A percentile compares a stretch with the other conserved stretches of the same genome.
Evolutionary conservation across 1,140 invertebrate genomes (phyloP).

Genomic region (Arctopsyche grandis): DNA sequence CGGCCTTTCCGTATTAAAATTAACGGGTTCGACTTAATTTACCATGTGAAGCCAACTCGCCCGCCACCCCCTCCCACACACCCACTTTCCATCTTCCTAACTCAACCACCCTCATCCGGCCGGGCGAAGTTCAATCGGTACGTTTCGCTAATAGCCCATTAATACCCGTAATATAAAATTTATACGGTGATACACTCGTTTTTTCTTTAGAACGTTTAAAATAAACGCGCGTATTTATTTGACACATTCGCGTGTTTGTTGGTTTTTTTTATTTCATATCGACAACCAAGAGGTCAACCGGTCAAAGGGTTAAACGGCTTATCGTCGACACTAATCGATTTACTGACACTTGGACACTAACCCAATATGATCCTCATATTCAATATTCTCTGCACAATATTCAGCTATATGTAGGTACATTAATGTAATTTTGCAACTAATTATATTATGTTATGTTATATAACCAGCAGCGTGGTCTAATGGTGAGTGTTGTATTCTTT

Average conservation of each 20-base stretch:
- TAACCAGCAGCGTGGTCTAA: too few species aligned
- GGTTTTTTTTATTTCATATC: neutral
- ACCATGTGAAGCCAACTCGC: conserved; percentile 5
- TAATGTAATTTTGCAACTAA: too few species aligned
- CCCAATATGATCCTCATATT: neutral
- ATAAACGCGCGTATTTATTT: neutral
- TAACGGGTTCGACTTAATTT: conserved; percentile 26
- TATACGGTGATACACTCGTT: neutral
- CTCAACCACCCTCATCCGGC: conserved; percentile 8
- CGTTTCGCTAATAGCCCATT: conserved; percentile 36
- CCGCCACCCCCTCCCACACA: neutral
- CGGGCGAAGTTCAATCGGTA: conserved; percentile 29
- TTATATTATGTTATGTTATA: too few species aligned
- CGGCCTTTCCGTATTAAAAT: conserved; percentile 23
- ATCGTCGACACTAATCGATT: neutral
- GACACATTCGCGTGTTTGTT: neutral
- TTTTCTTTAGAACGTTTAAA: neutral
- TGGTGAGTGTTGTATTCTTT: too few species aligned
- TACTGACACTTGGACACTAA: neutral
- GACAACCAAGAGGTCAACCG: neutral
- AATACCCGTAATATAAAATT: conserved; percentile 36
- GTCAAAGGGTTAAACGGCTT: neutral
- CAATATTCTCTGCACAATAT: too few species aligned
- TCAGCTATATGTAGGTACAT: too few species aligned
- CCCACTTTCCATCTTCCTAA: conserved; percentile 1